These are phyloP conservation scores for Urophycis tenuis DNA, from an alignment of 2,797 vertebrate species.

Conservation along the genomic window DNA sequence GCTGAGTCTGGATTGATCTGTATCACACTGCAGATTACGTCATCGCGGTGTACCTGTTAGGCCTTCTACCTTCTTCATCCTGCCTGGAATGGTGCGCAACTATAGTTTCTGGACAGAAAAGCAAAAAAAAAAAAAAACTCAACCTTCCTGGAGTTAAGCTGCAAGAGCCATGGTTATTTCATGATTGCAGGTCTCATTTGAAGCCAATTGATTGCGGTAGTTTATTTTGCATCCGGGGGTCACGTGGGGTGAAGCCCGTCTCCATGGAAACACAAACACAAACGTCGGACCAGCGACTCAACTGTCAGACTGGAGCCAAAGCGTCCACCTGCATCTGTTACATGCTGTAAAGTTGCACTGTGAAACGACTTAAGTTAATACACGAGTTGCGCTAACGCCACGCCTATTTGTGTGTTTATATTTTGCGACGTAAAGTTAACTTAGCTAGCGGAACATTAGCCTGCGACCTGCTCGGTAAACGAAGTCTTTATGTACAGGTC, in stretches of 20 bases:
- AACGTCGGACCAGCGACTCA: conserved; percentile 4
- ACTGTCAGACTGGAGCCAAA: background rate
- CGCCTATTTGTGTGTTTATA: background rate
- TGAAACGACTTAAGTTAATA: too few species aligned
- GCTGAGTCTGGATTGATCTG: conserved; percentile 28
- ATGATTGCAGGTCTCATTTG: background rate
- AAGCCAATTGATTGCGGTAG: background rate
- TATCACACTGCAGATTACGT: conserved; percentile 19
- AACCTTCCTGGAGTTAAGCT: background rate
- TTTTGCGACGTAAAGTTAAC: background rate
- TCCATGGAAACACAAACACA: conserved; percentile 60
- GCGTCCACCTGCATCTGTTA: background rate
- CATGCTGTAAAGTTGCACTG: background rate
- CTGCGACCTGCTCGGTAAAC: too few species aligned
- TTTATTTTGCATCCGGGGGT: background rate
- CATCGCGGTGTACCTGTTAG: background rate
- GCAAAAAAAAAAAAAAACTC: background rate
- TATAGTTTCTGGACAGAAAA: background rate
- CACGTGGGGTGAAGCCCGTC: conserved; percentile 30
- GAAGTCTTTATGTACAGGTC: background rate
- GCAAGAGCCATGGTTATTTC: too few species aligned
- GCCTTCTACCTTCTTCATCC: background rate
- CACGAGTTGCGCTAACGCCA: background rate
- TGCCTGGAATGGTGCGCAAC: background rate
- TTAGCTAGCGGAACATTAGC: background rate